A percentile compares a stretch with the other conserved stretches of the same genome.
Evolutionary conservation across 2,113 vertebrate species (phyloP).

Genomic region (Catharus bicknelli): DNA sequence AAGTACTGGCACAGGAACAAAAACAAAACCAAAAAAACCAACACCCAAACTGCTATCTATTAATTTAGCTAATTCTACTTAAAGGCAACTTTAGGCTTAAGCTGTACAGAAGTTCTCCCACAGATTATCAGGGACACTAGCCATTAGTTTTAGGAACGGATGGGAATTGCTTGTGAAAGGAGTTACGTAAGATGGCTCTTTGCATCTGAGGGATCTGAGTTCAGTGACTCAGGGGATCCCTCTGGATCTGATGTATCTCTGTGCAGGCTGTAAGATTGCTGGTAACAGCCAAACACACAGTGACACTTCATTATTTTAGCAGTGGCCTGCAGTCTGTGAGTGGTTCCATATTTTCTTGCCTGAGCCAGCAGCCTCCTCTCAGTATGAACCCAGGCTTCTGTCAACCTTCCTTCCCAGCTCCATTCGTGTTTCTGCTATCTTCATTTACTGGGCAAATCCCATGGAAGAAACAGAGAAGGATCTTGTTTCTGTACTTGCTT

Average conservation of each 20-base stretch:
- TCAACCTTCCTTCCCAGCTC: not conserved
- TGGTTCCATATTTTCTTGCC: not conserved
- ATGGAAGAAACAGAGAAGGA: not conserved
- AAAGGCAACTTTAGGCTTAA: not conserved
- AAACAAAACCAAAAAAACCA: too few species aligned
- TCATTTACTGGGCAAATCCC: not conserved
- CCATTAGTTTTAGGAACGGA: not conserved
- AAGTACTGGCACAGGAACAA: not conserved
- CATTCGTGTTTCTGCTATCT: not conserved
- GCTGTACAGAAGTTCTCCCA: not conserved
- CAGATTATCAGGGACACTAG: not conserved
- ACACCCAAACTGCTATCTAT: not conserved
- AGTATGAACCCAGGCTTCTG: not conserved
- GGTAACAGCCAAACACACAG: not conserved
- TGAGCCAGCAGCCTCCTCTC: not conserved
- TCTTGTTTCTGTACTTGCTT: not conserved
- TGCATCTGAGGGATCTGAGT: not conserved
- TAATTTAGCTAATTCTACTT: not conserved
- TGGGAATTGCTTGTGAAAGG: not conserved
- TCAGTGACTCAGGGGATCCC: not conserved
- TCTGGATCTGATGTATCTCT: not conserved
- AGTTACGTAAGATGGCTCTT: not conserved
- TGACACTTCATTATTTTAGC: constrained; percentile 2
- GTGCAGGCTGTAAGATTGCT: not conserved
- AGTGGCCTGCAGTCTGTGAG: not conserved